These are phyloP conservation scores for Coilia nasus DNA, from an alignment of 2,797 vertebrate genomes.

Conservation along the genomic window DNA sequence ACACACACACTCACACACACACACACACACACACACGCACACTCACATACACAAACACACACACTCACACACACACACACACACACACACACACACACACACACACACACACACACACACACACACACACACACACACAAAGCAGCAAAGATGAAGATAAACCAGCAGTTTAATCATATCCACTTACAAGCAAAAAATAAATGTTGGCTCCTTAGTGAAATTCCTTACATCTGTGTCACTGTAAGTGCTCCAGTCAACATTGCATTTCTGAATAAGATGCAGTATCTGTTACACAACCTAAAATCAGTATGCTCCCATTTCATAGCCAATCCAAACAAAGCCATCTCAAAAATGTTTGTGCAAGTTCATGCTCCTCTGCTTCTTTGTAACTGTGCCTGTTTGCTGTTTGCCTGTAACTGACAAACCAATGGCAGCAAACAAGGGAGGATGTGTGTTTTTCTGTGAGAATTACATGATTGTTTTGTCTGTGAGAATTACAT, in stretches of 20 bases:
- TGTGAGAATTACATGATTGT: no score
- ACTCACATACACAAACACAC: background rate
- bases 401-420: no score
- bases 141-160: background rate
- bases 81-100: background rate
- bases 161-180: background rate
- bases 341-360: background rate
- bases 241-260: background rate
- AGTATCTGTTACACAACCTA: background rate
- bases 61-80: background rate
- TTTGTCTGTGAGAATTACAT: background rate
- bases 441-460: background rate
- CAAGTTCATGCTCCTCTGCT: background rate
- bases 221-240: background rate
- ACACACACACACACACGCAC: background rate
- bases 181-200: background rate
- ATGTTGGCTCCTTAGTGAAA: background rate
- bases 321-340: background rate
- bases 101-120: background rate
- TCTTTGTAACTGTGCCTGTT: background rate
- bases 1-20: conserved; percentile 13
- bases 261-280: background rate
- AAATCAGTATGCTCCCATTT: background rate
- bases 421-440: no score
- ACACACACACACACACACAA: background rate